These are phyloP conservation scores for Caenorhabditis sp. DNA, from an alignment of 2,888 invertebrate species.

Conservation along the genomic window DNA sequence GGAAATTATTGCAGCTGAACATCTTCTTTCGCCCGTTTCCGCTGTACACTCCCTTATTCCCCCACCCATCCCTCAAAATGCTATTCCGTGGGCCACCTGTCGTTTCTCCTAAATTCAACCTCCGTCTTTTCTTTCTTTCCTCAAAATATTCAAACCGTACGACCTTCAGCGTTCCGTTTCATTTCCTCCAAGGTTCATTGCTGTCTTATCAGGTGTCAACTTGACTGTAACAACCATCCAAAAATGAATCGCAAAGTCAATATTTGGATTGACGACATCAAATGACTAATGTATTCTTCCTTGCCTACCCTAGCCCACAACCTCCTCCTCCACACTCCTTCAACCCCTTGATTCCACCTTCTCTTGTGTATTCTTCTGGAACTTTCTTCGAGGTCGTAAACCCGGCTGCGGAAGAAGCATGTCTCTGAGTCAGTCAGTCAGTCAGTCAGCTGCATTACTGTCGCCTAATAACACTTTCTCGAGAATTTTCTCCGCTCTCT, in stretches of 20 bases:
- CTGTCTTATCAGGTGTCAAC: slow-evolving; percentile 41
- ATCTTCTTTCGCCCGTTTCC: slow-evolving; percentile 22
- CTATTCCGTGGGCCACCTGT: not conserved
- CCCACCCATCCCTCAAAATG: not conserved
- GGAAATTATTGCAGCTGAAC: slow-evolving; percentile 14
- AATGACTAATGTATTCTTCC: slow-evolving; percentile 59
- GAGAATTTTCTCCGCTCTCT: not conserved
- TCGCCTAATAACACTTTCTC: not conserved
- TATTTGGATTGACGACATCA: slow-evolving; percentile 57
- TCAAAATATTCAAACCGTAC: slow-evolving; percentile 16
- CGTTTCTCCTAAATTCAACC: slow-evolving; percentile 11
- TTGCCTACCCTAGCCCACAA: slow-evolving; percentile 33
- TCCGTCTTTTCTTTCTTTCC: too few relatives aligned
- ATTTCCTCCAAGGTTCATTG: slow-evolving; percentile 55
- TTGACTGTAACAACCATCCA: slow-evolving; percentile 12
- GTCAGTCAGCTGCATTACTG: not conserved
- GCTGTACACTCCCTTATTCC: slow-evolving; percentile 6
- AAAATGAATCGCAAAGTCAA: slow-evolving; percentile 51
- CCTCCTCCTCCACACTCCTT: too few relatives aligned
- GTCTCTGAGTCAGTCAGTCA: slow-evolving; percentile 38
- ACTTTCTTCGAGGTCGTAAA: slow-evolving; percentile 43
- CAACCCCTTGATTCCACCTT: too few relatives aligned
- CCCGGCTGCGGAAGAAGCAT: slow-evolving; percentile 27
- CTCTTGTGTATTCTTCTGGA: slow-evolving; percentile 26
- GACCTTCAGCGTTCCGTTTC: slow-evolving; percentile 59